phyloP scores from a whole-genome alignment of 1,140 invertebrate species.

The Pantala flavescens region DNA sequence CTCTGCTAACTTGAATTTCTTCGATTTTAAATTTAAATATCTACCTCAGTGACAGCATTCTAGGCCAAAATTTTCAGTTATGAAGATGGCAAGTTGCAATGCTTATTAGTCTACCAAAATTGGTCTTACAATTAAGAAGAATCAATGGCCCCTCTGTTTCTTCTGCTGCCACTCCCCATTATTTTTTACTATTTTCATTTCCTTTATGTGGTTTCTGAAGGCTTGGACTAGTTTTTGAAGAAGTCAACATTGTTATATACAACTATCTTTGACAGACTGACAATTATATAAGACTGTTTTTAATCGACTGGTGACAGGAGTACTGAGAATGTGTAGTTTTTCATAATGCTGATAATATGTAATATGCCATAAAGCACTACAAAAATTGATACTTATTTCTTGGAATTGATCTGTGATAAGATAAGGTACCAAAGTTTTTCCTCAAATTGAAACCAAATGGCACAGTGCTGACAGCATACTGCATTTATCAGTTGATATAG shows the following conservation, averaged over 20 bases:
- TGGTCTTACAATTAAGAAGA: neutral
- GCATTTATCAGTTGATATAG: neutral
- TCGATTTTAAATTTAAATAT: neutral
- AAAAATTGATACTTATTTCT: neutral
- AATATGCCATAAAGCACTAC: conserved; percentile 2
- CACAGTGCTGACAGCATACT: neutral
- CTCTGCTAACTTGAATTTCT: neutral
- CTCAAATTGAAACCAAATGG: neutral
- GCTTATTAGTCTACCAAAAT: neutral
- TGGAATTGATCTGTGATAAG: neutral
- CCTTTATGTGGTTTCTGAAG: too few species aligned
- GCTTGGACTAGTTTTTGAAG: too few species aligned
- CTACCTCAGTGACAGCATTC: neutral
- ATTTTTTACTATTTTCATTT: neutral
- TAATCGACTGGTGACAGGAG: neutral
- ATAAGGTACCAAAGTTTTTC: neutral
- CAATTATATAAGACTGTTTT: neutral
- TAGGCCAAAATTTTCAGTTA: neutral
- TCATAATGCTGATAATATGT: neutral
- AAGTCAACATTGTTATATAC: too few species aligned
- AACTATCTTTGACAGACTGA: conserved; percentile 5
- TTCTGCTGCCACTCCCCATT: neutral
- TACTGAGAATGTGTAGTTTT: neutral
- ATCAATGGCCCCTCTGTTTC: neutral
- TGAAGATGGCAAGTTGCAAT: neutral